Evolutionary conservation across 2,888 invertebrate species (phyloP), one percentile per base, ranked within the genome.

Genomic region (Idaea dimidiata): DNA sequence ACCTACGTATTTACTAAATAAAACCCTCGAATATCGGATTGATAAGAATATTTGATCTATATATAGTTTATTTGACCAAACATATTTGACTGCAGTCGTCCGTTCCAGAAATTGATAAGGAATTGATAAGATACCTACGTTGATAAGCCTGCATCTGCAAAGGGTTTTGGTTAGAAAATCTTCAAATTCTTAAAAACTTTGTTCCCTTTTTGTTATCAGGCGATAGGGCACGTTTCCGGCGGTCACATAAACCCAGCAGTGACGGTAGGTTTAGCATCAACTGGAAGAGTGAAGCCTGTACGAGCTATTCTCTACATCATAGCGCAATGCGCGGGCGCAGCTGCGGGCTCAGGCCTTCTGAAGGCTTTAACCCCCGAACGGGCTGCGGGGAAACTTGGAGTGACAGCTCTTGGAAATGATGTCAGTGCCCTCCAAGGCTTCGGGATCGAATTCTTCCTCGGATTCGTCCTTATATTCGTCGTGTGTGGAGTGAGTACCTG

Each of bases 191-290:
- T 8, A 43, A 0, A 3, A 24, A 24, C 10, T 57, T 57, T 43
- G 8, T 61, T 62, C 62, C 32, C 0, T 17, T 31, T 65, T 62
- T 62, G 10, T 62, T 57, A 66, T 60, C 87, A 97, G 97, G 94
- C 95, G 60, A 94, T 97, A 72, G 97, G 97, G 4, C 97, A 97
- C 87, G 94, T 97, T 61, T 97, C 97, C 64, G 98, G 98, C 1
- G 97, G 97, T 10, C 98, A 98, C 87, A 93, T 98, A 66, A 99
- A 99, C 93, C 98, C 98, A 0, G 98, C 98, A 0, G 97, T 99
- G 56, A 98, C 98, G 5, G 84, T 94, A 17, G 97, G 96, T 1
- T 94, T 98, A 88, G 88, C 97, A 61, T 94, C 95, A 14, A 95
- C 96, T 8, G 97, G 98, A 8, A 95, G 96, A 77, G 95, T 97